Evolutionary conservation across 2,888 invertebrate genomes (phyloP).

Genomic region (Cyrtodaria siliqua): DNA sequence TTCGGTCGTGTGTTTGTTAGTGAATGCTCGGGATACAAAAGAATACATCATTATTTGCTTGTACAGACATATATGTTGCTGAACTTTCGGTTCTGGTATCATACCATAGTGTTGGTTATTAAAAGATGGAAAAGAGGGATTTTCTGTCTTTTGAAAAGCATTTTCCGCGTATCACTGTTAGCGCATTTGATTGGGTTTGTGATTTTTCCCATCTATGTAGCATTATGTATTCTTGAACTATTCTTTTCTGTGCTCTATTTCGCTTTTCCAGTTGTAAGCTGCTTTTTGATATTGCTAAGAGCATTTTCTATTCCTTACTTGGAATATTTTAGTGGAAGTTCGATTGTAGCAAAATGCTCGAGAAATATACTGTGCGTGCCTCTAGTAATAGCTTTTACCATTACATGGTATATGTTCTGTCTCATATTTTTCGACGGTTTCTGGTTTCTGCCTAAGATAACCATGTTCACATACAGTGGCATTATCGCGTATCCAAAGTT

Average conservation of each 20-base stretch:
- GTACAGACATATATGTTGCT: conserved; percentile 47
- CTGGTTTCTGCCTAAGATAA: conserved; percentile 48
- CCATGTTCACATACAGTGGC: conserved; percentile 50
- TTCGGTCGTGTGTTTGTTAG: conserved; percentile 12
- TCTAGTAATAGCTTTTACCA: conserved; percentile 7
- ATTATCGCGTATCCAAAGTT: conserved; percentile 45
- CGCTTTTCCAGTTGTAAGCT: conserved; percentile 35
- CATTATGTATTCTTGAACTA: conserved; percentile 29
- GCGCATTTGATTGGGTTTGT: conserved; percentile 1
- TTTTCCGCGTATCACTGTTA: background rate
- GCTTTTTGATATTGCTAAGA: conserved; percentile 31
- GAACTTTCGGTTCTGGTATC: conserved; percentile 34
- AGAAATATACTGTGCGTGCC: conserved; percentile 2
- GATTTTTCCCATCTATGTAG: conserved; percentile 14
- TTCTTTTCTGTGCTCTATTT: conserved; percentile 20
- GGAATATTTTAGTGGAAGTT: background rate
- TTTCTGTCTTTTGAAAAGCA: background rate
- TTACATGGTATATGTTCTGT: conserved; percentile 53
- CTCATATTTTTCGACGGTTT: conserved; percentile 47
- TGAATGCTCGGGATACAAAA: conserved; percentile 32
- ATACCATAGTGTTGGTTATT: conserved; percentile 12
- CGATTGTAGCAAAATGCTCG: background rate
- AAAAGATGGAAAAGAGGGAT: conserved; percentile 4
- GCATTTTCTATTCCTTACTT: conserved; percentile 8
- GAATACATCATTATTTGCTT: conserved; percentile 19